phyloP scores from a whole-genome alignment of 2,113 vertebrate species.

The Chascanopsetta lugubris region DNA sequence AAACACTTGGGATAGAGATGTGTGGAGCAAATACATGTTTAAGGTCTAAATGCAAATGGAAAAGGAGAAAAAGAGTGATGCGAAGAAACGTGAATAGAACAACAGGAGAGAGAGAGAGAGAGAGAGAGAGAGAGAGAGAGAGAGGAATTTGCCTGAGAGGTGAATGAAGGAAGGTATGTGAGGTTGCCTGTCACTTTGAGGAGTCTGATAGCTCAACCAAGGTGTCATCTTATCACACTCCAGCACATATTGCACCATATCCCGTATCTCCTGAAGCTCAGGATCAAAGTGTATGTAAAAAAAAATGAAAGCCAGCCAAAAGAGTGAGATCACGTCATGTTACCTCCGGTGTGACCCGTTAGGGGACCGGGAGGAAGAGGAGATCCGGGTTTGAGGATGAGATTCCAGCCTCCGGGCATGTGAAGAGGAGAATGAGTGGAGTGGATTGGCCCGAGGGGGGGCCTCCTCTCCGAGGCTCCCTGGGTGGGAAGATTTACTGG shows the following conservation, averaged over 20 bases:
- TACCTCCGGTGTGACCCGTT: slow-evolving; percentile 12
- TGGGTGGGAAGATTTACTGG: slow-evolving; percentile 77
- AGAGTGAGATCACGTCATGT: neutral
- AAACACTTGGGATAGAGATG: neutral
- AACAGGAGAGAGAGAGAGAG: slow-evolving; percentile 42
- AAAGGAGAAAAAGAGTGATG: slow-evolving; percentile 25
- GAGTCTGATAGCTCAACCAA: slow-evolving; percentile 61
- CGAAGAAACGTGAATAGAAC: slow-evolving; percentile 37
- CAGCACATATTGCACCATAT: slow-evolving; percentile 48
- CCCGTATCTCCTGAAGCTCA: slow-evolving; percentile 10
- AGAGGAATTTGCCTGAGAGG: slow-evolving; percentile 88
- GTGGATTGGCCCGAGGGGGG: slow-evolving; percentile 31
- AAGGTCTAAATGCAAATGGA: slow-evolving; percentile 5
- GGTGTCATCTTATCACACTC: slow-evolving; percentile 56
- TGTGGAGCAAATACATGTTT: slow-evolving; percentile 12
- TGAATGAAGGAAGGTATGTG: slow-evolving; percentile 76
- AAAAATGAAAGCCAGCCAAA: neutral
- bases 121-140: slow-evolving; percentile 38
- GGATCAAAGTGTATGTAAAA: neutral
- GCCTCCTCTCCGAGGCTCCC: slow-evolving; percentile 34
- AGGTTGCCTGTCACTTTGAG: slow-evolving; percentile 71
- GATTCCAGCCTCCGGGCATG: slow-evolving; percentile 28
- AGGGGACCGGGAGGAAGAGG: slow-evolving; percentile 2
- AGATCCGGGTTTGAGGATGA: slow-evolving; percentile 7
- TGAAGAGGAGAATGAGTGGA: slow-evolving; percentile 28